Percentiles rank a stretch among this genome's conserved stretches.
Evolutionary conservation across 2,888 invertebrate genomes (phyloP).

Genomic region (Aphidoletes aphidimyza): DNA sequence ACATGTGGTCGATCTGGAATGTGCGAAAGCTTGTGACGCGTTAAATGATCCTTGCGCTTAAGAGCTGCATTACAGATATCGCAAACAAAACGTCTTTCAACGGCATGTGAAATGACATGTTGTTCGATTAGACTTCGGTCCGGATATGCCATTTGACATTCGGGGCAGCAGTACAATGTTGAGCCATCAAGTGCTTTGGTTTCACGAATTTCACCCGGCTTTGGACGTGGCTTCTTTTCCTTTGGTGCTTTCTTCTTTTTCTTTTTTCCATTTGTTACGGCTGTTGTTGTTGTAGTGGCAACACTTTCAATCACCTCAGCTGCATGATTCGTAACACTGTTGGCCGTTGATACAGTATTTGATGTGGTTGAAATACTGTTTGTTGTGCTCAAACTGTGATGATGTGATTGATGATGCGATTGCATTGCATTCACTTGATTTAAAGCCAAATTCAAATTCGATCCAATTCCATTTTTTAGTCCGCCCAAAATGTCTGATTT

Average conservation of each 20-base stretch:
- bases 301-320: conserved; percentile 5
- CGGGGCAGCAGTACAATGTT: conserved; percentile 86
- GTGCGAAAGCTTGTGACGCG: conserved; percentile 87
- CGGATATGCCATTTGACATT: conserved; percentile 90
- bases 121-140: conserved; percentile 85
- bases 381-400: conserved; percentile 59
- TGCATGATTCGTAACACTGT: conserved; percentile 60
- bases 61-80: conserved; percentile 90
- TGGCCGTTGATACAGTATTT: conserved; percentile 59
- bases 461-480: conserved; percentile 59
- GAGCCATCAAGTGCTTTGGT: conserved; percentile 81
- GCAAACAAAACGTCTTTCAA: conserved; percentile 75
- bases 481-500: conserved; percentile 62
- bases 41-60: conserved; percentile 87
- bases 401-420: conserved; percentile 57
- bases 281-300: conserved; percentile 62
- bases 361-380: conserved; percentile 25
- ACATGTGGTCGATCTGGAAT: conserved; percentile 90
- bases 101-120: conserved; percentile 86
- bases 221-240: conserved; percentile 84
- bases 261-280: conserved; percentile 66
- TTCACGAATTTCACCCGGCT: conserved; percentile 68
- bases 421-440: conserved; percentile 51
- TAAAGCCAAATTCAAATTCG: conserved; percentile 65
- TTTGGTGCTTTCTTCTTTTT: conserved; percentile 71